phyloP scores from a whole-genome alignment of 2,113 vertebrate species.

The Ellobius talpinus region DNA sequence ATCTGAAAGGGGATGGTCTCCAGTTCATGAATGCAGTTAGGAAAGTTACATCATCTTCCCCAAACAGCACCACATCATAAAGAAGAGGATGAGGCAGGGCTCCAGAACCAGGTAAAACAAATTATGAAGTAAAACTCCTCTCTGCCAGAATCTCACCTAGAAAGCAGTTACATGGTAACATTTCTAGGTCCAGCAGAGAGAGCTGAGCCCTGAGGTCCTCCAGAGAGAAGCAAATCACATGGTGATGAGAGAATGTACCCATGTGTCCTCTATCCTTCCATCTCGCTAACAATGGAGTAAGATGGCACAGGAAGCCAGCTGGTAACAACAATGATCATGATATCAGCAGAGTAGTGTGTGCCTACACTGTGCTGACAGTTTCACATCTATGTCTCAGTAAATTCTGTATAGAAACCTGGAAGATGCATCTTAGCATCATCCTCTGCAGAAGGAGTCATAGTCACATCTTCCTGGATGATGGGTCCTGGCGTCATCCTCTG shows the following conservation, averaged over 20 bases:
- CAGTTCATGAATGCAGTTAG: background rate
- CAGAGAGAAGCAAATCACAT: background rate
- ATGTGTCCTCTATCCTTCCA: background rate
- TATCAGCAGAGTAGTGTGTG: background rate
- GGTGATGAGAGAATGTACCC: background rate
- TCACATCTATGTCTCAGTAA: background rate
- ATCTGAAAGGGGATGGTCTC: background rate
- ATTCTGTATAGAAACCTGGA: background rate
- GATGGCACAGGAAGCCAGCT: background rate
- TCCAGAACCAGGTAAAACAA: background rate
- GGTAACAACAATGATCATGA: background rate
- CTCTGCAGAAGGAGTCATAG: background rate
- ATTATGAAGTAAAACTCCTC: constrained; percentile 11
- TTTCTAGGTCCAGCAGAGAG: background rate
- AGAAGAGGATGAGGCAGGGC: background rate
- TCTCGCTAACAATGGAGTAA: background rate
- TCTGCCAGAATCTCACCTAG: background rate
- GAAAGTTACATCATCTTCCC: background rate
- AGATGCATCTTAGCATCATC: background rate
- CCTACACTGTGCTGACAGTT: background rate
- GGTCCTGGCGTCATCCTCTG: background rate
- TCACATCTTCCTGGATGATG: background rate
- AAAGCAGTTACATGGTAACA: background rate
- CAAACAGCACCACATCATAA: background rate
- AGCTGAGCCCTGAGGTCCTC: background rate